Percentiles rank a stretch among this genome's conserved stretches.
Conservation (phyloP, 2,888 invertebrate genomes). For the Lepidochitona cinerea region DNA sequence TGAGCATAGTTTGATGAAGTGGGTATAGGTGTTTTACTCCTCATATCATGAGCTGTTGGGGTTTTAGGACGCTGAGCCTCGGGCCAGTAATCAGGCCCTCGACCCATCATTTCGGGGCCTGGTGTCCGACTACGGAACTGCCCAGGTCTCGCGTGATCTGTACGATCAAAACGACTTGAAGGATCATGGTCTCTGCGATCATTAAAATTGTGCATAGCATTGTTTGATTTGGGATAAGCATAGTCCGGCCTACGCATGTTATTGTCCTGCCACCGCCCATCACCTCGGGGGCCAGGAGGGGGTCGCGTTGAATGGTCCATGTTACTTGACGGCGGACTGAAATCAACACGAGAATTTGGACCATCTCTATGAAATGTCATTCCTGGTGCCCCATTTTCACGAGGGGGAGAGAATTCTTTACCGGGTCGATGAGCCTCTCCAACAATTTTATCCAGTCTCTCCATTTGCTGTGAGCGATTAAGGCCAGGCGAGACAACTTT, state of each 20-base stretch:
- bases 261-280: slow-evolving; percentile 29
- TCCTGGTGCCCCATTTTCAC: slow-evolving; percentile 19
- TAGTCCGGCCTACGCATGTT: slow-evolving; percentile 22
- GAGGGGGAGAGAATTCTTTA: slow-evolving; percentile 34
- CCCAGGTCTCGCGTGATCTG: slow-evolving; percentile 47
- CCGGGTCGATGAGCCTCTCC: slow-evolving; percentile 37
- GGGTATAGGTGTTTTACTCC: slow-evolving; percentile 67
- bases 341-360: neutral
- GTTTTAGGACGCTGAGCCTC: slow-evolving; percentile 62
- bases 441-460: neutral
- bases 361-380: neutral
- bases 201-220: slow-evolving; percentile 41
- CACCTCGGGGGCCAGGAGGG: slow-evolving; percentile 52
- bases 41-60: slow-evolving; percentile 63
- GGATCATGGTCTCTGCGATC: slow-evolving; percentile 23
- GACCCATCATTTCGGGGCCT: slow-evolving; percentile 68
- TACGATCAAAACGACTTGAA: neutral
- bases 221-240: slow-evolving; percentile 25
- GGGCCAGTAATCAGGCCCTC: slow-evolving; percentile 53
- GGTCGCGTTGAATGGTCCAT: slow-evolving; percentile 25
- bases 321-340: neutral
- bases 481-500: slow-evolving; percentile 1
- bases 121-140: slow-evolving; percentile 68
- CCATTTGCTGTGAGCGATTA: neutral
- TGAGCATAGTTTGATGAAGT: slow-evolving; percentile 21